Conservation (phyloP, 2,797 vertebrate genomes). For the Vireo griseus region DNA sequence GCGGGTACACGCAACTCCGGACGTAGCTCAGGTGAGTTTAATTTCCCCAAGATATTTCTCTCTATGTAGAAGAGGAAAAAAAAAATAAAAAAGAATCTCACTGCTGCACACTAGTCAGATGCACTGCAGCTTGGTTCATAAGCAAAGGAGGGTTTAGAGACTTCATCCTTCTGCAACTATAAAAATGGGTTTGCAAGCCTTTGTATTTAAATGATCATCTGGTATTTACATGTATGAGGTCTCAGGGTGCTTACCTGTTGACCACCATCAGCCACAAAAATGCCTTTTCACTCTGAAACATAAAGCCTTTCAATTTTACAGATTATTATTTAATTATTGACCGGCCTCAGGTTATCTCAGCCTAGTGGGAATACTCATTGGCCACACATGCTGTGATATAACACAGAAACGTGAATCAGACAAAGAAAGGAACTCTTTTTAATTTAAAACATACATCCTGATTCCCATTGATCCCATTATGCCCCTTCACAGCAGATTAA, state of each 20-base stretch:
- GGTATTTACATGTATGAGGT: background rate
- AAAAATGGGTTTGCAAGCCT: background rate
- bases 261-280: background rate
- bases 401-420: background rate
- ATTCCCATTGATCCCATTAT: background rate
- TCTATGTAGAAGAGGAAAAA: background rate
- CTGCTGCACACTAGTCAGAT: background rate
- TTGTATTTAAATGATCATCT: background rate
- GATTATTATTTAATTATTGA: background rate
- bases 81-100: background rate
- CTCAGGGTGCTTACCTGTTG: background rate
- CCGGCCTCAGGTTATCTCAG: background rate
- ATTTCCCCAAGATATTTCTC: background rate
- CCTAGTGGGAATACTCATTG: background rate
- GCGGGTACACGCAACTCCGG: background rate
- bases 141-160: background rate
- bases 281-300: background rate
- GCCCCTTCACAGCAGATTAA: constrained; percentile 2
- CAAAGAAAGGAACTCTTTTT: background rate
- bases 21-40: background rate
- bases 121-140: background rate
- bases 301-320: background rate
- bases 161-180: background rate
- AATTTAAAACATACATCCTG: background rate
- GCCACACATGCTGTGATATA: background rate